phyloP scores from a whole-genome alignment of 2,113 vertebrate species.

The Austrofundulus limnaeus region DNA sequence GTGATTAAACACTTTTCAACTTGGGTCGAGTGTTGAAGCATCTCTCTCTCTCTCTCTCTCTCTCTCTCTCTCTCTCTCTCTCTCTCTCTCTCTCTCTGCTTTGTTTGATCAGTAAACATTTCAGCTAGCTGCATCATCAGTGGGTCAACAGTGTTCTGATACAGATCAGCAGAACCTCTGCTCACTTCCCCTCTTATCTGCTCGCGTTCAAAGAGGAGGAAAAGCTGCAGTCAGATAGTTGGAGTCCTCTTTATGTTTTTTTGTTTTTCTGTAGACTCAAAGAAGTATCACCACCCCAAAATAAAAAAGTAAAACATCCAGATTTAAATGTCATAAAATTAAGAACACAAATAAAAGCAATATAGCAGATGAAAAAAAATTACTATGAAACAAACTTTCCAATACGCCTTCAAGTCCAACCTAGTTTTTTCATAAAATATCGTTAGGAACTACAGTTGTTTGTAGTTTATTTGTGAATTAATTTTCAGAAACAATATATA shows the following conservation, averaged over 20 bases:
- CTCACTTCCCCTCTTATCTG: conserved; percentile 8
- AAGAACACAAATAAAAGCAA: too few species aligned
- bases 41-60: too few species aligned
- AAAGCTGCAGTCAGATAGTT: conserved; percentile 6
- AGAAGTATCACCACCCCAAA: not conserved
- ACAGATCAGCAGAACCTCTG: conserved; percentile 40
- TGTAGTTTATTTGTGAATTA: too few species aligned
- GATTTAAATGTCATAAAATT: too few species aligned
- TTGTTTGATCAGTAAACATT: conserved; percentile 39
- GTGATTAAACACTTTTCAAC: conserved; percentile 7
- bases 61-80: too few species aligned
- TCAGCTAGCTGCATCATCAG: conserved; percentile 13
- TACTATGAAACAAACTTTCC: too few species aligned
- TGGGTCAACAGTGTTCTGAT: conserved; percentile 37
- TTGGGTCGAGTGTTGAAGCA: conserved; percentile 33
- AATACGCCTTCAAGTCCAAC: too few species aligned
- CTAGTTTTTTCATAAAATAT: too few species aligned
- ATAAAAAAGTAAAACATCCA: too few species aligned
- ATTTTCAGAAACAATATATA: too few species aligned
- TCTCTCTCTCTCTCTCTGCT: conserved; percentile 15
- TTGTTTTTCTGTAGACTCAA: not conserved
- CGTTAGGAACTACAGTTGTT: too few species aligned
- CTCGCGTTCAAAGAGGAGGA: not conserved
- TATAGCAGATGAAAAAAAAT: too few species aligned
- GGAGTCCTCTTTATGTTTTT: not conserved